Evolutionary conservation across 2,888 invertebrate genomes (phyloP).

Genomic region (Conus canariensis): DNA sequence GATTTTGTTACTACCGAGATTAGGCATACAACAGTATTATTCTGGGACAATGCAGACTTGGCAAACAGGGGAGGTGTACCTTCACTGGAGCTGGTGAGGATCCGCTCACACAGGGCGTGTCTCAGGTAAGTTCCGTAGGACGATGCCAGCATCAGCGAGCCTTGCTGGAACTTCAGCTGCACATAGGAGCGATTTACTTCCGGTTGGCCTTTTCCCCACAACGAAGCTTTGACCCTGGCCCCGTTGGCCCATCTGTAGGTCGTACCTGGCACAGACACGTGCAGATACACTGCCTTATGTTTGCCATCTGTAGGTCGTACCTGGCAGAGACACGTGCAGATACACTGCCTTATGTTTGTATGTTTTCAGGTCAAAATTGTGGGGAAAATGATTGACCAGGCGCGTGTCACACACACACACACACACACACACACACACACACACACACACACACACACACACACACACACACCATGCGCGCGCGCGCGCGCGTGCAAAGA

Average conservation of each 20-base stretch:
- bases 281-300: background rate
- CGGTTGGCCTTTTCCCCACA: constrained; percentile 6
- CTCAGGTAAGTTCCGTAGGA: background rate
- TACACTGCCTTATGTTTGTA: background rate
- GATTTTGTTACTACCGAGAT: no score
- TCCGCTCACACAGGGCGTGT: background rate
- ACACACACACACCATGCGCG: no score
- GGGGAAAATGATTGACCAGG: no score
- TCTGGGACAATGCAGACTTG: no score
- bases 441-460: no score
- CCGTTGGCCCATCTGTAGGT: background rate
- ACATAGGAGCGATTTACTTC: constrained; percentile 13
- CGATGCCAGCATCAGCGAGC: background rate
- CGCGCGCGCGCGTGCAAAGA: no score
- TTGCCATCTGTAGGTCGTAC: background rate
- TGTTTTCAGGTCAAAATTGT: no score
- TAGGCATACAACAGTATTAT: no score
- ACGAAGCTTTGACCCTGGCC: background rate
- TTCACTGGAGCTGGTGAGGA: background rate
- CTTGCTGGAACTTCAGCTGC: background rate
- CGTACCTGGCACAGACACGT: background rate
- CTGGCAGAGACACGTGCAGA: background rate
- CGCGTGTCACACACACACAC: no score
- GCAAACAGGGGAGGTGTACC: background rate
- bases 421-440: no score